Percentiles rank a stretch among this genome's conserved stretches.
Evolutionary conservation across 2,888 invertebrate genomes (phyloP).

Genomic region (Leistus spinibarbis): DNA sequence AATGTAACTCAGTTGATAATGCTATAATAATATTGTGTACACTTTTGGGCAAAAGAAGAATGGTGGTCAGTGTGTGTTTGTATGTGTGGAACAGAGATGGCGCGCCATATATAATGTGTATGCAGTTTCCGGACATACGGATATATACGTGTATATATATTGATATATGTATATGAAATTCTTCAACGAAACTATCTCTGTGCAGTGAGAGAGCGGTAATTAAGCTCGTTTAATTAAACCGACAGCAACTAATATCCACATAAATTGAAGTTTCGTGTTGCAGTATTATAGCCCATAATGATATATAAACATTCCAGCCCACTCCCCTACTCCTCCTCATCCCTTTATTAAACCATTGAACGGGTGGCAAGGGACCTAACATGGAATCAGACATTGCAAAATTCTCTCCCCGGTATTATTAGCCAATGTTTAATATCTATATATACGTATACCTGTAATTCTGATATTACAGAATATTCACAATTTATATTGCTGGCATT

Average conservation of each 20-base stretch:
- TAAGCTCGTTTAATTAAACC: constrained; percentile 57
- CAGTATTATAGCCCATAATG: constrained; percentile 49
- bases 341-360: no score
- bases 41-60: background rate
- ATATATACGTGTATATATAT: no score
- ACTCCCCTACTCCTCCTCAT: constrained; percentile 13
- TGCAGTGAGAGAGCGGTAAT: constrained; percentile 53
- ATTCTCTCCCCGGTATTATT: no score
- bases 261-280: constrained; percentile 57
- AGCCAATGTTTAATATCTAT: no score
- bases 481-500: no score
- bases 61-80: background rate
- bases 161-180: constrained; percentile 54
- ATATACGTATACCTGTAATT: no score
- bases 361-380: no score
- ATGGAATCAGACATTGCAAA: no score
- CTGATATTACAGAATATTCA: no score
- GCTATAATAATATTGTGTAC: background rate
- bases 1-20: no score
- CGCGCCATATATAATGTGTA: background rate
- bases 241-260: constrained; percentile 56
- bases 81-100: background rate
- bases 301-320: constrained; percentile 49
- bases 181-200: constrained; percentile 54
- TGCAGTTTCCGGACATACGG: no score